These are phyloP conservation scores for Jaculus jaculus DNA, from an alignment of 2,113 vertebrate genomes.

Conservation along the genomic window DNA sequence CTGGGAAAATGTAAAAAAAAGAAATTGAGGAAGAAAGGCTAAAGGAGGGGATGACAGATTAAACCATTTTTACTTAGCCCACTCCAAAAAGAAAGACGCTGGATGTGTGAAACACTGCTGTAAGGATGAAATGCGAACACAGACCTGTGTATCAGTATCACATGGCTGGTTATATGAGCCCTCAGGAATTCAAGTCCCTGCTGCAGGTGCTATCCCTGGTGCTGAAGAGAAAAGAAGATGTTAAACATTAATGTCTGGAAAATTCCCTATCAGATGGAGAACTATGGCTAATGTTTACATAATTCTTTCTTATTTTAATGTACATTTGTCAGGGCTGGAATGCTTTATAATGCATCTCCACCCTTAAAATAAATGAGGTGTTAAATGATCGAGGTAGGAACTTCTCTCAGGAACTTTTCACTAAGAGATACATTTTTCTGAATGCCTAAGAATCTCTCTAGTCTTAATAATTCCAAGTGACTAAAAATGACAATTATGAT, in stretches of 20 bases:
- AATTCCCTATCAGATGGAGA: slow-evolving; percentile 51
- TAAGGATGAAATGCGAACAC: slow-evolving; percentile 25
- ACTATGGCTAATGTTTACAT: slow-evolving; percentile 37
- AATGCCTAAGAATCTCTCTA: slow-evolving; percentile 10
- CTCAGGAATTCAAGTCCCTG: slow-evolving; percentile 19
- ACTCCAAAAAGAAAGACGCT: slow-evolving; percentile 40
- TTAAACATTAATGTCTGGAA: slow-evolving; percentile 38
- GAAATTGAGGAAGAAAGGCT: slow-evolving; percentile 5
- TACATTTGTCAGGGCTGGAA: slow-evolving; percentile 38
- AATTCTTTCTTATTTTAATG: slow-evolving; percentile 58
- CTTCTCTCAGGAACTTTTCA: slow-evolving; percentile 44
- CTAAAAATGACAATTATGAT: slow-evolving; percentile 45
- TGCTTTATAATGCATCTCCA: slow-evolving; percentile 29
- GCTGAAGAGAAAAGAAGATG: not conserved
- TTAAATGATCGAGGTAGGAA: not conserved
- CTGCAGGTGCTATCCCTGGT: slow-evolving; percentile 41
- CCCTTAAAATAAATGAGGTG: slow-evolving; percentile 40
- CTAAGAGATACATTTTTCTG: slow-evolving; percentile 36
- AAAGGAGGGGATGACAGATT: not conserved
- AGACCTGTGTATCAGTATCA: not conserved
- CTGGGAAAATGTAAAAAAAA: slow-evolving; percentile 29
- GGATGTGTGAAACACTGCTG: not conserved
- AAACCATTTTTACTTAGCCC: slow-evolving; percentile 37
- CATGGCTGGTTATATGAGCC: not conserved
- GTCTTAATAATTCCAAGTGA: slow-evolving; percentile 26